These are phyloP conservation scores for Dasyornis broadbenti DNA, from an alignment of 2,113 vertebrate genomes.

Conservation along the genomic window DNA sequence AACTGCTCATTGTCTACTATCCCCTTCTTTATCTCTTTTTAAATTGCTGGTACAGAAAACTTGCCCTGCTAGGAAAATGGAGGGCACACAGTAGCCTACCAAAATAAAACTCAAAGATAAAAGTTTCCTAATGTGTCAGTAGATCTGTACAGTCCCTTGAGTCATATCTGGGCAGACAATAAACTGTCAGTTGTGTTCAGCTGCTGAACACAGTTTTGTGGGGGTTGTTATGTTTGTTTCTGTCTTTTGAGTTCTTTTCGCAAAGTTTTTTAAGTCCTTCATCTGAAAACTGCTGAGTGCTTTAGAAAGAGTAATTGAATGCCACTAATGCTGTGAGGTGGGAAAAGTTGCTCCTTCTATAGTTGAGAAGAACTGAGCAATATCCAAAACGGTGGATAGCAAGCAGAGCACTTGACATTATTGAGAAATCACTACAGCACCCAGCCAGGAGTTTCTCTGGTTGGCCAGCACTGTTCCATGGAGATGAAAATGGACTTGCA, in stretches of 20 bases:
- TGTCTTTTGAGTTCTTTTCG: neutral
- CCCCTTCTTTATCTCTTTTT: neutral
- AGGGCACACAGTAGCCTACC: neutral
- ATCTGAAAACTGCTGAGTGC: neutral
- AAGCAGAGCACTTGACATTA: neutral
- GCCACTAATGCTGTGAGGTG: neutral
- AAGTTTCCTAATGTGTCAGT: neutral
- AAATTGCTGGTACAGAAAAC: neutral
- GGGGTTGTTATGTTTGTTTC: neutral
- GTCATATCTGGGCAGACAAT: neutral
- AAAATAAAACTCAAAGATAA: neutral
- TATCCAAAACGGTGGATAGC: neutral
- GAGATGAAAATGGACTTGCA: neutral
- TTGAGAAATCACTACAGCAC: neutral
- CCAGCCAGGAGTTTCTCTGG: neutral
- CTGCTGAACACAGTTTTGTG: neutral
- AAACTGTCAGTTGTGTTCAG: neutral
- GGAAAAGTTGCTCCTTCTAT: neutral
- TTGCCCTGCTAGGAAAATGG: neutral
- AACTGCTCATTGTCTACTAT: neutral
- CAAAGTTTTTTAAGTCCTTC: neutral
- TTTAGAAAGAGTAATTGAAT: neutral
- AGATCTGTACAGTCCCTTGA: neutral
- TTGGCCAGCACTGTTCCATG: neutral
- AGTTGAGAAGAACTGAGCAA: neutral